Percentiles rank a stretch among this genome's conserved stretches.
These are phyloP conservation scores for Phortica okadai DNA, from an alignment of 2,888 invertebrate species.

Conservation along the genomic window DNA sequence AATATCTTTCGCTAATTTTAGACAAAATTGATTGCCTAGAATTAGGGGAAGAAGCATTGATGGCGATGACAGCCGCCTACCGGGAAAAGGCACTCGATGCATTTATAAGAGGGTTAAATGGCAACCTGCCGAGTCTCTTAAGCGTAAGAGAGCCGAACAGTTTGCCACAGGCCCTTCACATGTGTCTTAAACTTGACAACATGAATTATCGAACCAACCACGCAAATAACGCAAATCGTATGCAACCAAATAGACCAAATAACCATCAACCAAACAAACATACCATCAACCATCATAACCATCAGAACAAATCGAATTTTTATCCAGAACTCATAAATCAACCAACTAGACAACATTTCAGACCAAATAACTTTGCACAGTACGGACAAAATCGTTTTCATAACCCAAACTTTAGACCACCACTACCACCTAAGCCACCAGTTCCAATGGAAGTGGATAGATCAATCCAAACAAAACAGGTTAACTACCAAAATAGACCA, in stretches of 20 bases:
- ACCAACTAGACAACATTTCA: background rate
- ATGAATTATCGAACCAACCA: conserved; percentile 3
- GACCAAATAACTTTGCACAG: background rate
- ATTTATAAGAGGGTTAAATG: conserved; percentile 36
- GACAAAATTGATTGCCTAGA: conserved; percentile 36
- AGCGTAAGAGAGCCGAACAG: conserved; percentile 33
- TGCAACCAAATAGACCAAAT: too few species aligned
- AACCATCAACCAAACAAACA: too few species aligned
- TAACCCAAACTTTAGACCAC: conserved; percentile 1
- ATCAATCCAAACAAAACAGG: conserved; percentile 20
- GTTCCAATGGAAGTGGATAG: conserved; percentile 26
- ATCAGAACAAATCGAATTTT: background rate
- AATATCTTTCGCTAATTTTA: conserved; percentile 36
- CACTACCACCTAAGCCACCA: conserved; percentile 24
- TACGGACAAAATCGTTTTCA: background rate
- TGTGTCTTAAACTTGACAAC: conserved; percentile 35
- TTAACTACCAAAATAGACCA: too few species aligned
- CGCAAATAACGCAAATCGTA: background rate
- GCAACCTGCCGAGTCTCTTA: conserved; percentile 24
- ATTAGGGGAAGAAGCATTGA: conserved; percentile 9
- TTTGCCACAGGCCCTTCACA: conserved; percentile 35
- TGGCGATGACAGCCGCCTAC: conserved; percentile 26
- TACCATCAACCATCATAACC: too few species aligned
- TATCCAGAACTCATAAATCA: conserved; percentile 8
- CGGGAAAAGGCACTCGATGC: conserved; percentile 37